phyloP scores from a whole-genome alignment of 2,797 vertebrate species.

The Sebastes nivosus region DNA sequence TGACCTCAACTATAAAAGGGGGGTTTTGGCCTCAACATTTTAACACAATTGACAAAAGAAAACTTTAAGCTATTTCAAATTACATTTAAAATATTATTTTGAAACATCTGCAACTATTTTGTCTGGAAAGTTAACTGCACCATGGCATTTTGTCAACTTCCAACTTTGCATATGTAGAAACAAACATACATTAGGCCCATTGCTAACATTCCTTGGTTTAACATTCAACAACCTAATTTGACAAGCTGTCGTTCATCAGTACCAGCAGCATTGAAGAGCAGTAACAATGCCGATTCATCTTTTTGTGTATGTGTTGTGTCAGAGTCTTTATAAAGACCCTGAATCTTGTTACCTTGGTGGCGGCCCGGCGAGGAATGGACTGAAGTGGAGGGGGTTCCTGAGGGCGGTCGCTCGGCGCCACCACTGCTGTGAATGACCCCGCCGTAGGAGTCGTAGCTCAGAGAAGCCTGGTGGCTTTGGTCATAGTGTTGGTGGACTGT shows the following conservation, averaged over 20 bases:
- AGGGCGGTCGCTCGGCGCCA: conserved; percentile 51
- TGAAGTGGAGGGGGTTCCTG: conserved; percentile 77
- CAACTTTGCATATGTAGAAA: neutral
- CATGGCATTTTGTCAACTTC: neutral
- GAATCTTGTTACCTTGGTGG: conserved; percentile 70
- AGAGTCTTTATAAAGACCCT: neutral
- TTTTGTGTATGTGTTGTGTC: neutral
- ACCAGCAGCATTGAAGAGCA: neutral
- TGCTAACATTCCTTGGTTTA: neutral
- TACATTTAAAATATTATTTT: neutral
- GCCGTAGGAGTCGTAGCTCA: conserved; percentile 58
- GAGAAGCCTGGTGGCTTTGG: conserved; percentile 65
- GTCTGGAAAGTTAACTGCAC: neutral
- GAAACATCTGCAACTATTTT: neutral
- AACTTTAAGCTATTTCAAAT: neutral
- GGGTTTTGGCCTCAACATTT: neutral
- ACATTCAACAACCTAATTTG: neutral
- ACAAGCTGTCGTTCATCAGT: neutral
- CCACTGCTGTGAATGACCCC: conserved; percentile 47
- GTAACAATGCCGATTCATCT: neutral
- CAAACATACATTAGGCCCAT: neutral
- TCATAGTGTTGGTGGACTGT: conserved; percentile 67
- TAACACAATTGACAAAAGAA: neutral
- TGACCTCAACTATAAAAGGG: neutral
- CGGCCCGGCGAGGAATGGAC: conserved; percentile 79